Evolutionary conservation across 1,140 invertebrate species (phyloP), one percentile per base, ranked within the genome.

Genomic region (Zaprionus camerounensis): DNA sequence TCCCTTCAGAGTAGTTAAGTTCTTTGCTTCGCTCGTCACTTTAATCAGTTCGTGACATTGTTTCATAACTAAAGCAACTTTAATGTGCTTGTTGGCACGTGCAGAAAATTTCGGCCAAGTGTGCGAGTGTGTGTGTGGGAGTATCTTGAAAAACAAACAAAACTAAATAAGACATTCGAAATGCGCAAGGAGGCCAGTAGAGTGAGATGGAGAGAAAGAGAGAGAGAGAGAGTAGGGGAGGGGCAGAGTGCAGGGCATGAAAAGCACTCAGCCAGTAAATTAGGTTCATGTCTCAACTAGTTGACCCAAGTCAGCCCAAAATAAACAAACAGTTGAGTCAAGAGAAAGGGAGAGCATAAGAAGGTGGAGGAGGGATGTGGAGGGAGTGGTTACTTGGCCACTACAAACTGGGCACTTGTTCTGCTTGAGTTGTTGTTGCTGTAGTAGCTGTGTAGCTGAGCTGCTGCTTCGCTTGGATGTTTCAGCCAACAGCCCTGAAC

Each of bases 221-320:
- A 20, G 20, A 20, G 28, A 4, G 31, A 20, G 20, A 22, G 31
- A 55, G 44, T 15, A 41, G 20, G 59, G 15, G 17, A 5, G 12
- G n/a, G 38, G 17, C 26, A n/a, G 65, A 65, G 68, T 44, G 57
- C 34, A 49, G 61, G 56, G 71, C 81, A 88, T 87, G 71, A 87
- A 87, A 88, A 73, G 85, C 85, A 90, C 78, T 88, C 85, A 85
- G 85, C 70, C 85, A 88, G 85, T 82, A 88, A 88, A 88, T 88
- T 90, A 88, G 85, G 85, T 88, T 88, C 85, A 90, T 90, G 85
- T 88, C 85, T 85, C 76, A 90, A 90, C 85, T 84, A 79, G 82
- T 84, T 88, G 85, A 88, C 85, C 85, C 79, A 76, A 88, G 66
- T 81, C 66, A 80, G 81, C 73, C 78, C 78, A 81, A 88, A 90